Base-by-base conservation (phyloP, 2,797 vertebrate genomes). In the Epinephelus malabaricus region DNA sequence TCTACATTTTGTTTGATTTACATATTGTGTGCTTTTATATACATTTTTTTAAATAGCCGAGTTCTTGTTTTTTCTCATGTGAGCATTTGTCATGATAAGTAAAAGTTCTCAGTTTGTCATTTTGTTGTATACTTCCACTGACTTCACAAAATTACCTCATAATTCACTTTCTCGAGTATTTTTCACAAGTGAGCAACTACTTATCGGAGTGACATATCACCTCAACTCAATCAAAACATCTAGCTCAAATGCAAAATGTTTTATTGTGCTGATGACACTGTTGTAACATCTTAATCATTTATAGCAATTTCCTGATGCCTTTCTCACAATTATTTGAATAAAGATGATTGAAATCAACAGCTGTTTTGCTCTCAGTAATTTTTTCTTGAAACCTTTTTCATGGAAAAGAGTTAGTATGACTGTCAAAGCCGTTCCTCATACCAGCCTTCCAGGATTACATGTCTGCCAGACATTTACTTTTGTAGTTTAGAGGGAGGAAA, bases 141-240 rank as follows among this genome's bases (percentile, higher is more conserved):
- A 65, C 17, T 59, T 84, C 58, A 70, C 27, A 79, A 58, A 63
- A 50, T 89, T 89, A 89, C 86, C 78, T 90, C 83, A 88, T 73
- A 4, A 17, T 72, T 81, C 2, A 75, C 17, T 53, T 65, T 81
- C 79, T 73, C 9, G 46, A 38, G 19, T 43, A 8, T 73, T 59
- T 56, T 21, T 65, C 25, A 69, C 64, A 25, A 51, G 21, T 71
- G 19, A 30, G 27, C 27, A 8, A 34, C 7, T 56, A 17, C 38
- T 51, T 67, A 68, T 40, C 5, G 53, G 34, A 34, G 5, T 64
- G 40, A 76, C 69, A 54, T 54, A 38, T 40, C 30, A 69, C 69
- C 12, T 72, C 30, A 73, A 14, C 34, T 79, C 38, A 62, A 69
- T 64, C 30, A 49, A 11, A 58, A 58, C 17, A 40, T 77, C 54